Conservation (phyloP, 1,140 invertebrate genomes). For the Melanaphis sacchari region DNA sequence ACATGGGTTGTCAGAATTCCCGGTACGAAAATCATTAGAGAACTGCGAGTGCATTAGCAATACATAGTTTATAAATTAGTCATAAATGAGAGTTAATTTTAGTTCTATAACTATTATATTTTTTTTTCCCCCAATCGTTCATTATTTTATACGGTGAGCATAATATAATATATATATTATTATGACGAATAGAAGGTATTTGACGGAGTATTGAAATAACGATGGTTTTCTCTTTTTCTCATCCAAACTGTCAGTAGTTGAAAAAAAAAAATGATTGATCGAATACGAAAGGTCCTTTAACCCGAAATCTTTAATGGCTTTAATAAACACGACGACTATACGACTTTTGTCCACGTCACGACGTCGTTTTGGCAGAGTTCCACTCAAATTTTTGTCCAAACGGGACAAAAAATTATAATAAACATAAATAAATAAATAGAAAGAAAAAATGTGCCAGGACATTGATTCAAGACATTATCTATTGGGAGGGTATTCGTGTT, state of each 20-base stretch:
- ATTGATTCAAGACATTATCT: constrained; percentile 54
- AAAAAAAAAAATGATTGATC: constrained; percentile 50
- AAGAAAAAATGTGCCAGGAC: constrained; percentile 30
- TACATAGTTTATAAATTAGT: constrained; percentile 51
- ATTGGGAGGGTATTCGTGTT: constrained; percentile 37
- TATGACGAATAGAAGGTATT: constrained; percentile 34
- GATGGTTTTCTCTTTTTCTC: constrained; percentile 11
- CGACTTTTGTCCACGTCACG: constrained; percentile 20
- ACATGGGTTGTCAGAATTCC: background rate
- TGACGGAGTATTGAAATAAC: constrained; percentile 53
- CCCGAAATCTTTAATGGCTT: constrained; percentile 38
- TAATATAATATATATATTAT: background rate
- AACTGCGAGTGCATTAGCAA: background rate
- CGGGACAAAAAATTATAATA: background rate
- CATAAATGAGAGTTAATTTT: constrained; percentile 38
- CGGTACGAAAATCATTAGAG: constrained; percentile 32
- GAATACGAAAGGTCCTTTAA: constrained; percentile 40
- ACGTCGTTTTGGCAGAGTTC: constrained; percentile 39
- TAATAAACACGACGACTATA: constrained; percentile 41
- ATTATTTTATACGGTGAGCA: background rate
- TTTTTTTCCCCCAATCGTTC: constrained; percentile 27
- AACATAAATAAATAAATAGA: constrained; percentile 12
- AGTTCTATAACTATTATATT: background rate
- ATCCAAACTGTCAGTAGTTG: constrained; percentile 1
- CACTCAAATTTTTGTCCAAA: background rate